These are phyloP conservation scores for Aphelocoma coerulescens DNA, from an alignment of 2,113 vertebrate genomes.

Conservation along the genomic window DNA sequence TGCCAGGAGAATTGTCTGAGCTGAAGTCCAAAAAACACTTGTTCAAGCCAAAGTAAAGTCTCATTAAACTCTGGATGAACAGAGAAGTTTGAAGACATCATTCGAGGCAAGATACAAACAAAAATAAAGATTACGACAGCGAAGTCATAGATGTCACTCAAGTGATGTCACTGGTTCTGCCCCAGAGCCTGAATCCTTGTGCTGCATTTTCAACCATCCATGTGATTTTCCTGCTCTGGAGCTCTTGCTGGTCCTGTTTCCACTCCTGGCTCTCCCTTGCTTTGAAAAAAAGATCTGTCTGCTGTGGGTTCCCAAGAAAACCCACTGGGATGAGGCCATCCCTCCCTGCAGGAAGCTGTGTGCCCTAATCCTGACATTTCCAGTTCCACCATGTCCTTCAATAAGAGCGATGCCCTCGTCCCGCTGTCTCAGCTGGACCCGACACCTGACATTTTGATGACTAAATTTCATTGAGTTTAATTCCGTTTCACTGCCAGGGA, in stretches of 20 bases:
- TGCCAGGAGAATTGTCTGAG: not conserved
- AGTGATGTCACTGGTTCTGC: not conserved
- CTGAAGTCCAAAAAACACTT: not conserved
- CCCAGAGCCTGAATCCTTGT: not conserved
- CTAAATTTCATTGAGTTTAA: not conserved
- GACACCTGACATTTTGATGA: not conserved
- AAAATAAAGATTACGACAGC: not conserved
- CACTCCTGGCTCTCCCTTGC: not conserved
- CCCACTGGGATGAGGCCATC: not conserved
- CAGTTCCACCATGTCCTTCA: not conserved
- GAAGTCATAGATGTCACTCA: not conserved
- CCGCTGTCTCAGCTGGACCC: not conserved
- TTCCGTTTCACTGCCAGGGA: not conserved
- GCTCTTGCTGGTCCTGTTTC: not conserved
- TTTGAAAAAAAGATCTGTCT: not conserved
- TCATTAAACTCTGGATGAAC: not conserved
- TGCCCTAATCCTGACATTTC: not conserved
- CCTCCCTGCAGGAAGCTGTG: not conserved
- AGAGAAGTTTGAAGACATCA: not conserved
- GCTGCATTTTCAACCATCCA: not conserved
- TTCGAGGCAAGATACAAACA: not conserved
- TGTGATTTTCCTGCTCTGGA: not conserved
- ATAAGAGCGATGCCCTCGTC: fast-evolving
- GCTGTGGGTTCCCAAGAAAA: not conserved
- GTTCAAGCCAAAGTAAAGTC: not conserved